Evolutionary conservation across 2,888 invertebrate genomes (phyloP).

Genomic region (Napeogenes inachia): DNA sequence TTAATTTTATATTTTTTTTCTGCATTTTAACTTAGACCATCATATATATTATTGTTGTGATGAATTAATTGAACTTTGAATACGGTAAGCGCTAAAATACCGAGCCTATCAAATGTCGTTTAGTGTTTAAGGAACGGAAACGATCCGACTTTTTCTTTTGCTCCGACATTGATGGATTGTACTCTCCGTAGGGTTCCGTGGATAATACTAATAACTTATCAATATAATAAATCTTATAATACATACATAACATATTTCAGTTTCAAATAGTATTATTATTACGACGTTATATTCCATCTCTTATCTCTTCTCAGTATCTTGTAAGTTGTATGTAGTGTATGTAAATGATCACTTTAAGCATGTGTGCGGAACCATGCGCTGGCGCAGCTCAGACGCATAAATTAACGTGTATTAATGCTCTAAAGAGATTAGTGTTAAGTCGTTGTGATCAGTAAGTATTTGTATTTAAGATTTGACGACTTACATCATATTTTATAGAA

Average conservation of each 20-base stretch:
- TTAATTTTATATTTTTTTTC: too few relatives aligned
- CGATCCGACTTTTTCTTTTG: constrained; percentile 34
- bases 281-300: too few relatives aligned
- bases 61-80: constrained; percentile 53
- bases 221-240: background rate
- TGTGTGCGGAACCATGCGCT: too few relatives aligned
- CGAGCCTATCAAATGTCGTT: constrained; percentile 59
- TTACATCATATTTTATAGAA: too few relatives aligned
- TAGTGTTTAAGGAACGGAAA: constrained; percentile 37
- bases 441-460: constrained; percentile 18
- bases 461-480: constrained; percentile 2
- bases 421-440: constrained; percentile 22
- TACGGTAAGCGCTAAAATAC: constrained; percentile 50
- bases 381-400: background rate
- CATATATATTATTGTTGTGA: constrained; percentile 35
- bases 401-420: constrained; percentile 24
- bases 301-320: too few relatives aligned
- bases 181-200: constrained; percentile 28
- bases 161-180: constrained; percentile 36
- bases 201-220: constrained; percentile 5
- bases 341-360: too few relatives aligned
- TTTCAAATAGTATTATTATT: too few relatives aligned
- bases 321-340: too few relatives aligned
- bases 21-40: constrained; percentile 19
- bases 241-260: background rate